Evolutionary conservation across 2,888 invertebrate genomes (phyloP), one percentile per base, ranked within the genome.

Genomic region (Drosophila lutescens): DNA sequence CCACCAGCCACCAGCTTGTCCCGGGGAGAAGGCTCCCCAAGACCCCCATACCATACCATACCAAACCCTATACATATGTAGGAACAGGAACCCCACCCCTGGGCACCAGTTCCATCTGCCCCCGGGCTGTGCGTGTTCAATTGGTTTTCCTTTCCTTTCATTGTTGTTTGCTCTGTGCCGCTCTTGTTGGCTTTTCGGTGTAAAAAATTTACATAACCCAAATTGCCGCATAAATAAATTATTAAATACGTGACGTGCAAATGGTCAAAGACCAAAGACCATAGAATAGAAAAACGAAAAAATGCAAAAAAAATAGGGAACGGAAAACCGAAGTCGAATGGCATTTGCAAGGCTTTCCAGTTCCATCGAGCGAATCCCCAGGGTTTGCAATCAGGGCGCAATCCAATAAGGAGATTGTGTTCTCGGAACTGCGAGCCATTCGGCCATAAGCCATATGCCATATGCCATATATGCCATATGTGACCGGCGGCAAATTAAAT

Each of bases 221-320:
- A 89, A 89, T 74, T 87, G 88, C 74, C 59, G 85, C 88, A 89
- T 83, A 87, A 89, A 83, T 89, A 83, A 83, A 81, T 83, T 87
- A 83, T 89, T 85, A 88, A 88, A 80, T 78, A 88, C 82, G 86
- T 80, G 86, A 84, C 76, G 69, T 50, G 56, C 49, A 53, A 57
- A 61, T 69, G 54, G 44, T 50, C 56, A 76, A 57, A 57, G 44
- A 53, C 43, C 36, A 46, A 36, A 34, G 12, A n/a, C 7, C 43
- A 5, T 6, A n/a, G 15, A 6, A 15, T 4, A 5, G 13, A 4
- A 10, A 12, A 12, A 4, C 30, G 30, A 30, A 30, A 30, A 30
- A 20, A 20, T 4, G 26, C 36, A 10, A 20, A 38, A 17, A 12
- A 20, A 2, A 20, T 3, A 20, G 3, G 20, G 20, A 20, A 12